A percentile compares a stretch with the other conserved stretches of the same genome.
Evolutionary conservation across 2,888 invertebrate genomes (phyloP).

Genomic region (Schrankia costaestrigalis): DNA sequence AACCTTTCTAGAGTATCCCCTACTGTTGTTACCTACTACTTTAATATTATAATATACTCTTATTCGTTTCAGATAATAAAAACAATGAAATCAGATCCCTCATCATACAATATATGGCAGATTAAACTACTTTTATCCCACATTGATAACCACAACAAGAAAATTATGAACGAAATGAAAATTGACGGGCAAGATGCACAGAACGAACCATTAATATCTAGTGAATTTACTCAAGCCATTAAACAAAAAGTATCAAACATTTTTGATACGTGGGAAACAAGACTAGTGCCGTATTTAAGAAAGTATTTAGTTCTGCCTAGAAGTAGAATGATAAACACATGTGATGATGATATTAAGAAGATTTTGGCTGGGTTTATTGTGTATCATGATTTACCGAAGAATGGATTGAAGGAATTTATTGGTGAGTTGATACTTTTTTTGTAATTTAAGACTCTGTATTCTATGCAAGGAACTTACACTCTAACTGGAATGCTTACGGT

Average conservation of each 20-base stretch:
- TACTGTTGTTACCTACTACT: no score
- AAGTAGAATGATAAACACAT: conserved; percentile 42
- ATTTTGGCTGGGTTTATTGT: conserved; percentile 78
- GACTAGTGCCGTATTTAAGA: conserved; percentile 62
- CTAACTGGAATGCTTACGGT: no score
- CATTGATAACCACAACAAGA: conserved; percentile 59
- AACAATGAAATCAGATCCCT: conserved; percentile 74
- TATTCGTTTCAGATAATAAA: conserved; percentile 75
- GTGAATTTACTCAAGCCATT: conserved; percentile 82
- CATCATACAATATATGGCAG: conserved; percentile 85
- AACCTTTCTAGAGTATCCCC: no score
- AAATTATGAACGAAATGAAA: conserved; percentile 46
- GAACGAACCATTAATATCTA: conserved; percentile 75
- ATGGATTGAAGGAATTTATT: conserved; percentile 42
- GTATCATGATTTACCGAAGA: conserved; percentile 80
- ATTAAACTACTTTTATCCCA: conserved; percentile 85
- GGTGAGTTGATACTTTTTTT: no score
- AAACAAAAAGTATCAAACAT: conserved; percentile 77
- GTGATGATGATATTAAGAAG: conserved; percentile 53
- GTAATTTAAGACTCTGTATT: no score
- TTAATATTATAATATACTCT: no score
- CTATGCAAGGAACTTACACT: no score
- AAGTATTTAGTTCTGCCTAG: conserved; percentile 74
- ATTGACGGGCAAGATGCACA: conserved; percentile 51
- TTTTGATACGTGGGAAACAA: conserved; percentile 80